Evolutionary conservation across 2,113 vertebrate genomes (phyloP).

Genomic region (Sturnira hondurensis): DNA sequence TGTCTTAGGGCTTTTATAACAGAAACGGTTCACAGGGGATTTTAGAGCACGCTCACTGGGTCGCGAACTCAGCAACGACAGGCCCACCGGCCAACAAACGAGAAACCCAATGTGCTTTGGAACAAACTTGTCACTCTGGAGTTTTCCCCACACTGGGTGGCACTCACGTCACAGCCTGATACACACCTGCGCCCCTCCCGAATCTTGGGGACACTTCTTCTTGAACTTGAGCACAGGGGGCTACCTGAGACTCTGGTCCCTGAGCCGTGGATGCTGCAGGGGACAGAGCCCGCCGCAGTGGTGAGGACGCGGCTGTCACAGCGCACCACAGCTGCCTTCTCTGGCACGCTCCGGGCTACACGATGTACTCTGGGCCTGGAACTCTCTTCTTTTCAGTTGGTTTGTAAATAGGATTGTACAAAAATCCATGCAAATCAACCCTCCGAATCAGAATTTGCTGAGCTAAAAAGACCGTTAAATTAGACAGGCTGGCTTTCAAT

Average conservation of each 20-base stretch:
- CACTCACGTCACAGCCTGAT: neutral
- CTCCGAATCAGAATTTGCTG: constrained; percentile 65
- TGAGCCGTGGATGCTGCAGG: accelerated
- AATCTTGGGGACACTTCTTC: neutral
- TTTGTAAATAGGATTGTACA: constrained; percentile 68
- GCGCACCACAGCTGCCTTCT: constrained; percentile 43
- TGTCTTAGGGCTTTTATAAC: neutral
- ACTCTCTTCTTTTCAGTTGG: neutral
- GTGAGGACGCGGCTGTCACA: neutral
- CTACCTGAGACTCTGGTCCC: neutral
- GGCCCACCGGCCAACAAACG: neutral
- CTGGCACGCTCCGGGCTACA: constrained; percentile 42
- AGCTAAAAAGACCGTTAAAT: constrained; percentile 75
- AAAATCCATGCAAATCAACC: constrained; percentile 70
- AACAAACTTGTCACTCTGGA: neutral
- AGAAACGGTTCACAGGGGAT: neutral
- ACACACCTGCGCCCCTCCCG: neutral
- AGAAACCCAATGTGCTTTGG: neutral
- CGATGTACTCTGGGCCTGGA: constrained; percentile 8
- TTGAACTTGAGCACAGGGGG: too few species aligned
- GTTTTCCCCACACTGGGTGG: too few species aligned
- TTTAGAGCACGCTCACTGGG: neutral
- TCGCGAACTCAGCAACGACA: neutral
- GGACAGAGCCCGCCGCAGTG: neutral
- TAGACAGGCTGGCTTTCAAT: constrained; percentile 65